Base-by-base conservation (phyloP, 37 sponge, comb jelly and placozoan genomes). In the Aplysina aerophoba region DNA sequence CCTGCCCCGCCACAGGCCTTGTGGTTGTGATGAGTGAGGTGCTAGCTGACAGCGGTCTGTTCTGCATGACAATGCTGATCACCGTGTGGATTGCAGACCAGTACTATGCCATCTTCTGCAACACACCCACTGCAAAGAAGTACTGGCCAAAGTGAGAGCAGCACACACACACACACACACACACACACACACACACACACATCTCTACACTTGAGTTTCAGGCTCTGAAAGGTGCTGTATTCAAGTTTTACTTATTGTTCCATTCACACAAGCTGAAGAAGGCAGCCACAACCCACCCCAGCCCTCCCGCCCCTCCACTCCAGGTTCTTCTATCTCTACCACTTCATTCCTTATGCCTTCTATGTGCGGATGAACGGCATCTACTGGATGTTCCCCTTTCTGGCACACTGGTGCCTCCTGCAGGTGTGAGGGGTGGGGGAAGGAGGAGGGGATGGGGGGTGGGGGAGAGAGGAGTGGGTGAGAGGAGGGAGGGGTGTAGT, bases 51-150 rank as follows among this genome's bases (percentile, higher is more conserved):
- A 84, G 88, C 64, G 89, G 89, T 54, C 30, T 89, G 37, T 89
- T 92, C 81, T 92, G 84, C 54, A 54, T 92, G 71, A 60, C 89
- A n/a, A 89, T 92, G 86, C 63, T 92, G 67, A 57, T 55, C 54
- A 89, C 92, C 66, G 87, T 92, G 55, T 92, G 89, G 86, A 71
- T 83, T 38, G 89, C 79, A 12, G 92, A 92, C 73, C 92, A 92
- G 63, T 92, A 85, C 78, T 92, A 89, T 39, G 79, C 86, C 59
- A 65, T 92, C 60, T 88, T 87, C 87, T 92, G 92, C 57, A 82
- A 77, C 16, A 85, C 88, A 1, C 35, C 59, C 15, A 71, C 66
- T 8, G 86, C 92, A 28, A 86, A 86, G 89, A 86, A 17, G 27
- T 89, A 86, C 55, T 88, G 89, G 86, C 92, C 92, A 22, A 71